Percentiles rank a stretch among this genome's conserved stretches.
Conservation (phyloP, 2,797 vertebrate genomes). For the Telmatherina bonti region DNA sequence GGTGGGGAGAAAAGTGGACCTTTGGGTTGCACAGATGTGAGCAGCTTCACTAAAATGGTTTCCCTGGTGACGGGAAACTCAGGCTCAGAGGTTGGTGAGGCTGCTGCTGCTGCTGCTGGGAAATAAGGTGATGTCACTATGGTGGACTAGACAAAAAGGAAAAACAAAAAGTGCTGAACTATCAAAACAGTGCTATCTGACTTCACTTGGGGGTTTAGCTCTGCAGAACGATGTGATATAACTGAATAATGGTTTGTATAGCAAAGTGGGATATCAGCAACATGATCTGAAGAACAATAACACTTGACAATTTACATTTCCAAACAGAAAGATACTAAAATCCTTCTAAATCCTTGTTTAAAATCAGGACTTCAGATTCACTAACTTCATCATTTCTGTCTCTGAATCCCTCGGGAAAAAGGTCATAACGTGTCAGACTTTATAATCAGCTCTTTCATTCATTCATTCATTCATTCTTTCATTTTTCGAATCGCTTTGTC, state of each 20-base stretch:
- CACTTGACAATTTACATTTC: background rate
- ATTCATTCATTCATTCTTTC: too few relatives aligned
- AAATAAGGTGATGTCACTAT: conserved; percentile 63
- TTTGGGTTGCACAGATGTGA: conserved; percentile 65
- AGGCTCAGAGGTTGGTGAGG: conserved; percentile 60
- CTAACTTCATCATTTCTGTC: background rate
- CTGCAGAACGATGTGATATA: background rate
- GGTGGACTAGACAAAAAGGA: background rate
- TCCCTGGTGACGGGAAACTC: conserved; percentile 74
- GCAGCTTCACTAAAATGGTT: conserved; percentile 73
- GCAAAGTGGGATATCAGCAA: background rate
- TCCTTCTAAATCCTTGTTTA: background rate
- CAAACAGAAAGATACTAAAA: background rate
- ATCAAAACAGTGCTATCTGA: background rate
- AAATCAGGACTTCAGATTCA: background rate
- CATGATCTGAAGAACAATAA: background rate
- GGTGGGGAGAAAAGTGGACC: conserved; percentile 38
- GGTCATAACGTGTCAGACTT: conserved; percentile 6
- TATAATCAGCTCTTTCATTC: conserved; percentile 1
- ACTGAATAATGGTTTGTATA: background rate
- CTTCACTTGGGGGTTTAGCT: background rate
- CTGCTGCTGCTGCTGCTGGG: conserved; percentile 57
- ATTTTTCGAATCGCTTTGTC: too few relatives aligned
- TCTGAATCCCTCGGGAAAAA: conserved; percentile 4
- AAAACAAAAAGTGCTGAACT: too few relatives aligned